Percentiles rank a stretch among this genome's conserved stretches.
phyloP scores from a whole-genome alignment of 2,113 vertebrate genomes.

The Thamnophis sirtalis region DNA sequence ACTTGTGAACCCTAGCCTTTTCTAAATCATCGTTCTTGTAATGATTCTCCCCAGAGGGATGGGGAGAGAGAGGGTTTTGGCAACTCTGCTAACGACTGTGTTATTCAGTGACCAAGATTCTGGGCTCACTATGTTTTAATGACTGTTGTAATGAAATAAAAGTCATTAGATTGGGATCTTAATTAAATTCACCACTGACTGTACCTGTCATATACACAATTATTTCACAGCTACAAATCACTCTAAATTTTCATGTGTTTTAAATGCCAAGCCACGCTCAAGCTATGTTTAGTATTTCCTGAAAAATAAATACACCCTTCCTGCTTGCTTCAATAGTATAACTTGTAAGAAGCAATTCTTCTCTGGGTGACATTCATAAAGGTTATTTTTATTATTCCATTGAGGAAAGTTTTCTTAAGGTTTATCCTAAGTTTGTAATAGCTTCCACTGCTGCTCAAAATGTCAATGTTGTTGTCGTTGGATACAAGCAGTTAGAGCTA shows the following conservation, averaged over 20 bases:
- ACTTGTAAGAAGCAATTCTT: neutral
- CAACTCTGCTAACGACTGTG: too few species aligned
- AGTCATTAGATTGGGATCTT: neutral
- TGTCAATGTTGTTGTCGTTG: neutral
- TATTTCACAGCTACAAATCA: neutral
- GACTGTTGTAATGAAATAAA: neutral
- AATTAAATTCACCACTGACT: neutral
- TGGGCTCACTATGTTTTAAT: neutral
- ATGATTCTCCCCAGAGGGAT: too few species aligned
- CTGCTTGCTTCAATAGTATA: neutral
- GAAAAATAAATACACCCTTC: neutral
- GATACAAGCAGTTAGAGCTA: neutral
- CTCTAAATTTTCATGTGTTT: neutral
- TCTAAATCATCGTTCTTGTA: too few species aligned
- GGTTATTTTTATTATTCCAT: neutral
- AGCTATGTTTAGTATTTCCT: neutral
- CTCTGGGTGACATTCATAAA: neutral
- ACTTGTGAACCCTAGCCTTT: too few species aligned
- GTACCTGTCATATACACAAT: neutral
- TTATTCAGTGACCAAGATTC: too few species aligned
- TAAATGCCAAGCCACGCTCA: neutral
- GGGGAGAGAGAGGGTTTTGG: too few species aligned
- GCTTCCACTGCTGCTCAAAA: neutral
- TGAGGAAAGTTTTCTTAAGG: neutral
- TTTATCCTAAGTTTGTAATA: neutral